Evolutionary conservation across 2,888 invertebrate genomes (phyloP), one percentile per base, ranked within the genome.

Genomic region (Parnassius apollo): DNA sequence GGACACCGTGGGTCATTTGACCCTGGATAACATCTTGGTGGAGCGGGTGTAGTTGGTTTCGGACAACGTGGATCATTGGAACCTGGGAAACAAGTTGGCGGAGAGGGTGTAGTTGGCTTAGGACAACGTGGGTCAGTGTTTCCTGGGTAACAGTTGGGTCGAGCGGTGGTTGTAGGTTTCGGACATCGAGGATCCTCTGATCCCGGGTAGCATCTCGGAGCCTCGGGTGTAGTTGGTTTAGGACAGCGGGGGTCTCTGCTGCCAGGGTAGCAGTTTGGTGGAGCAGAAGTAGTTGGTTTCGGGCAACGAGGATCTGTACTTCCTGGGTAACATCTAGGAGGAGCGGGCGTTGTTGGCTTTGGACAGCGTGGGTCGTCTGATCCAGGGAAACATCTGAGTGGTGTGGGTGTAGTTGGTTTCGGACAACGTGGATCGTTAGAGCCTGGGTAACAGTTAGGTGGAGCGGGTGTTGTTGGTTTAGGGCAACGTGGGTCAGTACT

Each of bases 401-500:
- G 63, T 13, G 69, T 51, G 12, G 69, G 66, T 18, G 75, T 70
- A 0, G 71, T 71, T 0, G 75, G 71, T 58, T 67, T 2, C 70
- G 80, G 81, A 56, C 83, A 82, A 2, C 80, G 66, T 0, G 76
- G 71, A 58, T 82, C 81, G 1, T 60, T 68, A 51, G 69, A 69
- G 3, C 76, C 81, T 25, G 77, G 80, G 64, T 67, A 79, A 56
- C 82, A 81, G 0, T 64, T 69, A 1, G 76, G 75, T 11, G 72
- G 72, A 1, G 68, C n/a, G n/a, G n/a, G n/a, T n/a, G 75, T 68
- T 0, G 72, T 72, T 10, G 78, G 77, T 61, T 72, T 76, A 1
- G 81, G 82, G 65, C 86, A 87, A 42, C 78, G 70, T 0, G 81
- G 80, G 69, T 86, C 85, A 2, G 68, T 71, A 9, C 75, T 78